Base-by-base conservation (phyloP, 2,888 invertebrate genomes). In the Drosophila siamana region DNA sequence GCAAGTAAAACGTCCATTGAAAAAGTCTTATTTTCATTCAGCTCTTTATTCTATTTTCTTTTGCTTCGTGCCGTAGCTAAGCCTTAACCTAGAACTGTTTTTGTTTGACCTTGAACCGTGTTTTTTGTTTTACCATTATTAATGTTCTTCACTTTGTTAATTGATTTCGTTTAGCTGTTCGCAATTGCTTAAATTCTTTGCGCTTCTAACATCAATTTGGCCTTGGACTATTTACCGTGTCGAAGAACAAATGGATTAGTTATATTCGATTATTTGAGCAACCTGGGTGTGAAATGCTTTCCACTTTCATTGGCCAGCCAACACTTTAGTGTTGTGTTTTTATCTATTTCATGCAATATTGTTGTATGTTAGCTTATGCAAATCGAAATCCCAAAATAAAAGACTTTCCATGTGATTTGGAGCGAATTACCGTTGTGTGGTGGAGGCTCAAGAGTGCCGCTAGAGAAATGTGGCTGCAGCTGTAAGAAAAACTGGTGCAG, bases 391-490 rank as follows among this genome's bases (percentile, higher is more conserved):
- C 70, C 70, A 62, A 74, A 88, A 88, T 65, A 88, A 83, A 88
- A 86, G 83, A 78, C 87, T 81, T 50, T 44, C 52, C 55, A 69
- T 60, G 68, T 55, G 86, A 84, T 84, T 83, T 83, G 47, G 83
- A 86, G 85, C 83, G 80, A 86, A 66, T 52, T 78, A 88, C 88
- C 83, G 83, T 84, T 88, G 84, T 69, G 73, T 59, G 57, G 55
- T 51, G 38, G 15, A 38, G 65, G 54, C 57, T 51, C 43, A 41
- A 57, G 46, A 69, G 56, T 54, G 63, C 55, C 68, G 64, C 72
- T 86, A 85, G 74, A 82, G 88, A 82, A 85, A 82, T 69, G 74
- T 67, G 57, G 59, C 38, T 65, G 73, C 60, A 71, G 65, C 62
- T 56, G 40, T 40, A 51, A 38, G 63, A 73, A 72, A 74, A 77